Evolutionary conservation across 92 coral and sea anemone species (phyloP).

Genomic region (Actinostola sp.): DNA sequence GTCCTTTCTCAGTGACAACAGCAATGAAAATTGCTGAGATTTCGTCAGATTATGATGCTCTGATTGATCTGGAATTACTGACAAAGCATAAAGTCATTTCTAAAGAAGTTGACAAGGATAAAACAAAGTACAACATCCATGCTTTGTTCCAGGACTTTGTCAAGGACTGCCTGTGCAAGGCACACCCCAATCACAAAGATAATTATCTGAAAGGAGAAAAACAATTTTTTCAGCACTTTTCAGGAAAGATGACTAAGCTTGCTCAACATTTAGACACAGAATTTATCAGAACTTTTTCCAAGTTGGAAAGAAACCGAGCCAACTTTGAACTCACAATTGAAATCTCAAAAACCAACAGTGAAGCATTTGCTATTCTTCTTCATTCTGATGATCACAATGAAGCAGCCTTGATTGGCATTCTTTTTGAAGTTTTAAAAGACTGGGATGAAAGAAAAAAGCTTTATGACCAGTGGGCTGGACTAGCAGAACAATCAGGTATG

Average conservation of each 20-base stretch:
- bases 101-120: constrained; percentile 27
- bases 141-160: constrained; percentile 60
- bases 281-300: constrained; percentile 39
- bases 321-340: constrained; percentile 67
- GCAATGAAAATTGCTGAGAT: constrained; percentile 57
- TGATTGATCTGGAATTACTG: constrained; percentile 54
- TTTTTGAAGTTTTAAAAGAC: constrained; percentile 62
- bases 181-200: constrained; percentile 4
- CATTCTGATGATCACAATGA: constrained; percentile 53
- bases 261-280: constrained; percentile 49
- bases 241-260: constrained; percentile 40
- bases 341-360: constrained; percentile 42
- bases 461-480: constrained; percentile 57
- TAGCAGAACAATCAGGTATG: constrained; percentile 41
- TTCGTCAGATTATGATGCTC: constrained; percentile 14
- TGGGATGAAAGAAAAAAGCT: constrained; percentile 34
- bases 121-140: constrained; percentile 68
- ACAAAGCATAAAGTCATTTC: constrained; percentile 26
- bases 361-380: constrained; percentile 39
- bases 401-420: constrained; percentile 38
- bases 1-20: constrained; percentile 55
- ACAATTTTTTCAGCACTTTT: constrained; percentile 54
- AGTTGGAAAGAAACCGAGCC: constrained; percentile 39
- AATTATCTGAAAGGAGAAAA: constrained; percentile 47
- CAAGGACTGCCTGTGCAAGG: constrained; percentile 20